A percentile compares a stretch with the other conserved stretches of the same genome.
Evolutionary conservation across 2,113 vertebrate genomes (phyloP).

Genomic region (Panthera leo): DNA sequence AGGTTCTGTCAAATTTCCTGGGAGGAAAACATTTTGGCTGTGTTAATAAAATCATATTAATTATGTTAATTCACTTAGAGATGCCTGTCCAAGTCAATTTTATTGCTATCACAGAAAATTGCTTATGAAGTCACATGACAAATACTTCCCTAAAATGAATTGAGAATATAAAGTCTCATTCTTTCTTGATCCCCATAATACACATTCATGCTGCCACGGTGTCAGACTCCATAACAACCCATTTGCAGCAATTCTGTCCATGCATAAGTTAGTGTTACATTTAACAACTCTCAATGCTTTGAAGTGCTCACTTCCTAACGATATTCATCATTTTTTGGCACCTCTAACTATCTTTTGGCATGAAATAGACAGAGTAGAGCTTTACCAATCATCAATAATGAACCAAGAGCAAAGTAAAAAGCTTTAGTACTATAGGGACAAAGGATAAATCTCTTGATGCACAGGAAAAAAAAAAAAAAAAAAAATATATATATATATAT

Average conservation of each 20-base stretch:
- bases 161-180: constrained; percentile 37
- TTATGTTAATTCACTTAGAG: constrained; percentile 62
- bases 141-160: constrained; percentile 41
- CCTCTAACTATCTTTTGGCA: background rate
- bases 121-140: constrained; percentile 43
- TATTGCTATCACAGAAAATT: constrained; percentile 61
- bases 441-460: background rate
- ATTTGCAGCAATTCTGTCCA: background rate
- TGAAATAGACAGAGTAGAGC: constrained; percentile 22
- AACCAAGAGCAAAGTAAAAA: constrained; percentile 8
- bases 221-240: constrained; percentile 2
- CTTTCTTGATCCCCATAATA: background rate
- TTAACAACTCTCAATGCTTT: background rate
- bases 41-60: constrained; percentile 69
- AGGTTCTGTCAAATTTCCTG: constrained; percentile 38
- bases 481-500: too few species aligned
- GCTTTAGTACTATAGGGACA: background rate
- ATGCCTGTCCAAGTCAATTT: constrained; percentile 61
- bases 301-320: background rate
- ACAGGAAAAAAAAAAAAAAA: background rate
- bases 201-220: background rate
- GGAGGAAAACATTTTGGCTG: constrained; percentile 60
- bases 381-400: background rate
- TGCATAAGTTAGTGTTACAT: background rate
- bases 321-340: background rate